Evolutionary conservation across 2,797 vertebrate genomes (phyloP).

Genomic region (Monodelphis domestica): DNA sequence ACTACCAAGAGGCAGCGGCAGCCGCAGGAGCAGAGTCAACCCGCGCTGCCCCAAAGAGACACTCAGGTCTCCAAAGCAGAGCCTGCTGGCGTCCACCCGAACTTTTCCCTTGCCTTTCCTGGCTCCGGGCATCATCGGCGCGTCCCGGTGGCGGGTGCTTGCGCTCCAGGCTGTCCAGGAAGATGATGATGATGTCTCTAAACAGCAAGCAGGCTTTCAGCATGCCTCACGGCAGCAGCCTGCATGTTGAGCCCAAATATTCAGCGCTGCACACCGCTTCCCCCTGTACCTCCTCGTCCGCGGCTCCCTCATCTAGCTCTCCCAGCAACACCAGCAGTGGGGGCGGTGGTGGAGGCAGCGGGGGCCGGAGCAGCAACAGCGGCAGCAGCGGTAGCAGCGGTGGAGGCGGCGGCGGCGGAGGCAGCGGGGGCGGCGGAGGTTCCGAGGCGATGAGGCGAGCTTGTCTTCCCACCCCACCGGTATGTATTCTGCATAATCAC

Average conservation of each 20-base stretch:
- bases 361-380: conserved; percentile 87
- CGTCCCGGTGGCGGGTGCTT: neutral
- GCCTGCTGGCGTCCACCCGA: conserved; percentile 50
- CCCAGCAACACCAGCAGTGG: conserved; percentile 90
- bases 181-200: conserved; percentile 99
- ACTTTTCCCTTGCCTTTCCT: conserved; percentile 75
- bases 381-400: conserved; percentile 89
- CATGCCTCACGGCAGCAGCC: conserved; percentile 90
- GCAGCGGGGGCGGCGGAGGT: conserved; percentile 82
- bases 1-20: neutral
- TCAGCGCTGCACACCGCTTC: conserved; percentile 93
- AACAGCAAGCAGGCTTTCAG: conserved; percentile 97
- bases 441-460: conserved; percentile 96
- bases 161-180: conserved; percentile 79
- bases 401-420: conserved; percentile 67
- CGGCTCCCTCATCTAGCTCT: conserved; percentile 89
- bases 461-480: conserved; percentile 98
- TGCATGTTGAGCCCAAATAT: conserved; percentile 95
- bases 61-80: neutral
- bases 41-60: neutral
- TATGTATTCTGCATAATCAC: conserved; percentile 96
- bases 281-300: conserved; percentile 90
- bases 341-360: conserved; percentile 78
- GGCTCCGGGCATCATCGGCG: conserved; percentile 47
- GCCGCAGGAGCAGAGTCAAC: conserved; percentile 72